Evolutionary conservation across 2,888 invertebrate species (phyloP).

Genomic region (Platycheirus albimanus): DNA sequence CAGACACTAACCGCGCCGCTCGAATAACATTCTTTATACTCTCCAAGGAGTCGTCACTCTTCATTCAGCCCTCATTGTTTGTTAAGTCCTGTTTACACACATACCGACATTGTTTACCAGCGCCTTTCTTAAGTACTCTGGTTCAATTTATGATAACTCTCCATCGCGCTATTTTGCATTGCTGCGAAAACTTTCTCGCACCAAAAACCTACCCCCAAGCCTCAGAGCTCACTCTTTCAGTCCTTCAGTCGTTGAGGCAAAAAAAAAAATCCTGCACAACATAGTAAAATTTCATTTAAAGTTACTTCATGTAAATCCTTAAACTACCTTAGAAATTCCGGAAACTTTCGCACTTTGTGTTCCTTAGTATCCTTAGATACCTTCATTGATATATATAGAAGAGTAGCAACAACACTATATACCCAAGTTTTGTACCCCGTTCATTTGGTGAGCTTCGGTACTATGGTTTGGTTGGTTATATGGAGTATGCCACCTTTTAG

Average conservation of each 20-base stretch:
- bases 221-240: no score
- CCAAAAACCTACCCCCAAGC: slow-evolving; percentile 10
- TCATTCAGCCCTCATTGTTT: slow-evolving; percentile 37
- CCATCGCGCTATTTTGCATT: slow-evolving; percentile 35
- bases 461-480: background rate
- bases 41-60: slow-evolving; percentile 31
- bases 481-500: slow-evolving; percentile 17
- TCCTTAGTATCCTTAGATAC: background rate
- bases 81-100: slow-evolving; percentile 56
- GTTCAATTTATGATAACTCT: slow-evolving; percentile 67
- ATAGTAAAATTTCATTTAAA: slow-evolving; percentile 58
- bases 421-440: no score
- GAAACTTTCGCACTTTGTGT: slow-evolving; percentile 58
- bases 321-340: slow-evolving; percentile 41
- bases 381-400: no score
- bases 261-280: background rate
- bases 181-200: slow-evolving; percentile 30
- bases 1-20: slow-evolving; percentile 37
- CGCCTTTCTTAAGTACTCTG: slow-evolving; percentile 54
- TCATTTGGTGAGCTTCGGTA: no score
- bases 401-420: background rate
- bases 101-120: slow-evolving; percentile 62
- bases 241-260: no score
- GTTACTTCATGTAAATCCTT: slow-evolving; percentile 53
- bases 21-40: slow-evolving; percentile 42